A percentile compares a stretch with the other conserved stretches of the same genome.
These are phyloP conservation scores for Micronycteris hirsuta DNA, from an alignment of 2,113 vertebrate species.

Conservation along the genomic window DNA sequence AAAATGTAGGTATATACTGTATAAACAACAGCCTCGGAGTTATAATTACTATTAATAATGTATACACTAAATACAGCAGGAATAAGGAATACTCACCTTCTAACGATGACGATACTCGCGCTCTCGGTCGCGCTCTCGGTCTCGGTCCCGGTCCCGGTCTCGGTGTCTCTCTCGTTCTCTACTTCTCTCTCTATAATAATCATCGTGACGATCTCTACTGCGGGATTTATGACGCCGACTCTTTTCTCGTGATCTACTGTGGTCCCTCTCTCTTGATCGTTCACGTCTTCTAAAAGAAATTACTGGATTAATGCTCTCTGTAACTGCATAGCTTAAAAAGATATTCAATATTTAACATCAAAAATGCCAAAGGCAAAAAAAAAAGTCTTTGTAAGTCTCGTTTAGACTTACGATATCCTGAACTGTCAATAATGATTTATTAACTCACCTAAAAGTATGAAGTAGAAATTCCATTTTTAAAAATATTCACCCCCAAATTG, in stretches of 20 bases:
- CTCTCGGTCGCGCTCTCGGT: constrained; percentile 94
- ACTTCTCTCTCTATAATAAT: constrained; percentile 97
- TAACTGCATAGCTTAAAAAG: constrained; percentile 20
- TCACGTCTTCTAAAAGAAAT: constrained; percentile 93
- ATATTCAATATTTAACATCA: neutral
- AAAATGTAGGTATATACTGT: constrained; percentile 65
- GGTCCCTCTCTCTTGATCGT: constrained; percentile 97
- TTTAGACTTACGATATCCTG: neutral
- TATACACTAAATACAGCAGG: constrained; percentile 13
- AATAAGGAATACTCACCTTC: constrained; percentile 85
- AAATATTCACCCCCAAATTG: neutral
- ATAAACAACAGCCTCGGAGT: constrained; percentile 66
- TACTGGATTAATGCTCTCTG: constrained; percentile 82
- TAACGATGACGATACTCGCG: constrained; percentile 97
- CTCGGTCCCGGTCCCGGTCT: constrained; percentile 93
- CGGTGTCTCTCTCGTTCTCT: constrained; percentile 95
- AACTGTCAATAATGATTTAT: neutral
- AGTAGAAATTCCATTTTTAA: neutral
- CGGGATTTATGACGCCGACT: constrained; percentile 97
- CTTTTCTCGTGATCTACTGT: constrained; percentile 98
- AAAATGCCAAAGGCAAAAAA: constrained; percentile 27
- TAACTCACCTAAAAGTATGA: neutral
- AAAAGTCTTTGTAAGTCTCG: neutral
- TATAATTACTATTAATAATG: constrained; percentile 53
- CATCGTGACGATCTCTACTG: constrained; percentile 96